Evolutionary conservation across 2,113 vertebrate species (phyloP).

Genomic region (Trogon surrucura): DNA sequence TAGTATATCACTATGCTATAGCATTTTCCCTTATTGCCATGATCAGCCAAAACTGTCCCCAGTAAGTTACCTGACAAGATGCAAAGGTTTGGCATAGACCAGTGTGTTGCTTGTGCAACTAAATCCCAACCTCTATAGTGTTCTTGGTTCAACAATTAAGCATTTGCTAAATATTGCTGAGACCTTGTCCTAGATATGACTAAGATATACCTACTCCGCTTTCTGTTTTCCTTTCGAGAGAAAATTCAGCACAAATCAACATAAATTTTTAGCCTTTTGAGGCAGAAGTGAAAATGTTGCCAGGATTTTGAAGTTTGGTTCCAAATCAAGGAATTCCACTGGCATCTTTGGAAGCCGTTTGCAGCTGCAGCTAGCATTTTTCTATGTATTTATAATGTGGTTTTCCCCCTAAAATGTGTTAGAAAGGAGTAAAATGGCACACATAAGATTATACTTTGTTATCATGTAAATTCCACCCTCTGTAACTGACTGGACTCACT

Average conservation of each 20-base stretch:
- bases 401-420: not conserved
- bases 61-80: not conserved
- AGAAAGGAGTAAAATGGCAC: not conserved
- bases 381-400: not conserved
- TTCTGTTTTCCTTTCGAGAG: not conserved
- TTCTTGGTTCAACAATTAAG: not conserved
- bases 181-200: not conserved
- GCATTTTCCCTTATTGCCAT: not conserved
- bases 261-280: not conserved
- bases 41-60: not conserved
- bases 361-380: not conserved
- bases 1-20: not conserved
- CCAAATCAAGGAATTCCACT: not conserved
- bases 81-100: not conserved
- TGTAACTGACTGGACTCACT: not conserved
- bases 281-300: rapidly evolving
- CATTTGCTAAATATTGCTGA: not conserved
- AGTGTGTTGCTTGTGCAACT: not conserved
- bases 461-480: not conserved
- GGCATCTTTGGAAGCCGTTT: not conserved
- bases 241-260: not conserved
- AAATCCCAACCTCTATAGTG: not conserved
- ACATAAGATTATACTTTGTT: not conserved
- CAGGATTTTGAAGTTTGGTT: not conserved
- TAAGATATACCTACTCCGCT: not conserved